Evolutionary conservation across 2,797 vertebrate species (phyloP), one percentile per base, ranked within the genome.

Genomic region (Hydrocynus forskahlii): DNA sequence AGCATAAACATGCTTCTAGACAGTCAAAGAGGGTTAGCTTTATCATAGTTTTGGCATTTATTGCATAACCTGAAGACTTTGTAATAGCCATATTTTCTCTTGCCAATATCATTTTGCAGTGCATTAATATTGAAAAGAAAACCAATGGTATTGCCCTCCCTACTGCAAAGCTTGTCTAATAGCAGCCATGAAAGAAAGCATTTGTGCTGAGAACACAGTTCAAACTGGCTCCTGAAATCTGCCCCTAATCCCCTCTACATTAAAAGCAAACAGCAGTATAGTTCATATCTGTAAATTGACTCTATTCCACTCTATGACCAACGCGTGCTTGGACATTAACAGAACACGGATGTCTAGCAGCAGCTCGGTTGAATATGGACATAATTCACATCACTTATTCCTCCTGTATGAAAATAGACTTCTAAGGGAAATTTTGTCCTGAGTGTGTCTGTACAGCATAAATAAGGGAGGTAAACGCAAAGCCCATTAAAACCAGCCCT

Each of bases 351-450:
- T 89, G 92, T 92, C 91, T 92, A 93, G 92, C 92, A 94, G 93
- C 92, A 92, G 90, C 91, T 89, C 84, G 88, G 88, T 89, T 90
- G 88, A 90, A 91, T 92, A 90, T 90, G 87, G 89, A 89, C 87
- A 87, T 90, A 86, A 87, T 89, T 90, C 84, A 87, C 85, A 86
- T 89, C 83, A 64, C 76, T 88, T 89, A 78, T 86, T 55, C 59
- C 83, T 92, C 88, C 89, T 84, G 88, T 94, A 94, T 91, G 93
- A 94, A 94, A 94, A 94, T 94, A 93, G 83, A 92, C 85, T 86
- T 83, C 87, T 86, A 81, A 89, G 90, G 90, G 86, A 78, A 29
- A 66, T 83, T 91, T 91, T 91, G 86, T 93, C 94, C 94, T 94
- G 94, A 95, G 94, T 89, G 87, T 92, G 91, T 92, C 87, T 92